A percentile compares a stretch with the other conserved stretches of the same genome.
Conservation (phyloP, 1,140 invertebrate genomes). For the Drosophila tristis region DNA sequence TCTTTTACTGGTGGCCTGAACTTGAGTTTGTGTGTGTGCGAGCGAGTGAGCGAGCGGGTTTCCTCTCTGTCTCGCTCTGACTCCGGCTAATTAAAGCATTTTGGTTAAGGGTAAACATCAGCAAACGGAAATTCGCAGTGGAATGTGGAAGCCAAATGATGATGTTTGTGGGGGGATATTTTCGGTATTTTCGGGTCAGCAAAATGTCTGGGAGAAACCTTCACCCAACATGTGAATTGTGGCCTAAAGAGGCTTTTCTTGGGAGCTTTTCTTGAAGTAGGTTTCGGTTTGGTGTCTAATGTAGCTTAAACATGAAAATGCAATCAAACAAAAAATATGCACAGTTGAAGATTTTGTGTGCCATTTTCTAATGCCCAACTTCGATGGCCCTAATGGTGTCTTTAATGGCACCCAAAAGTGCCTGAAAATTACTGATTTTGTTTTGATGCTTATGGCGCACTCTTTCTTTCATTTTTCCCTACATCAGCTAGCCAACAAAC, state of each 20-base stretch:
- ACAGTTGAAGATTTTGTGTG: conserved; percentile 16
- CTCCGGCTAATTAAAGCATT: conserved; percentile 49
- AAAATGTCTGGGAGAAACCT: not conserved
- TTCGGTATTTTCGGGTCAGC: conserved; percentile 6
- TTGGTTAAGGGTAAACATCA: conserved; percentile 50
- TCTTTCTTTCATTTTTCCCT: too few relatives aligned
- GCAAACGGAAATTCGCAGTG: conserved; percentile 48
- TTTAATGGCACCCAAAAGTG: not conserved
- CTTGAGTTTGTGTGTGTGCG: conserved; percentile 25
- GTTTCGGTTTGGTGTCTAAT: conserved; percentile 6
- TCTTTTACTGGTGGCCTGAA: conserved; percentile 13
- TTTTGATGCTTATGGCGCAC: not conserved
- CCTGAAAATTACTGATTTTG: not conserved
- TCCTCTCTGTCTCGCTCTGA: not conserved
- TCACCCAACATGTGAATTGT: conserved; percentile 26
- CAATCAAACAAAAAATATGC: conserved; percentile 33
- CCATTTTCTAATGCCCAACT: not conserved
- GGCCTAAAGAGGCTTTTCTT: conserved; percentile 34
- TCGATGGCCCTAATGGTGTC: conserved; percentile 12
- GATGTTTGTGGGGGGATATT: conserved; percentile 18
- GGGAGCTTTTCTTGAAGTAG: not conserved
- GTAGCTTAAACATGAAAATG: conserved; percentile 42
- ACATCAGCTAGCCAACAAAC: too few relatives aligned
- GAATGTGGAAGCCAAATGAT: conserved; percentile 44
- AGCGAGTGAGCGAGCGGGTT: not conserved